phyloP scores from a whole-genome alignment of 1,140 invertebrate genomes.

The Bicyclus anynana region DNA sequence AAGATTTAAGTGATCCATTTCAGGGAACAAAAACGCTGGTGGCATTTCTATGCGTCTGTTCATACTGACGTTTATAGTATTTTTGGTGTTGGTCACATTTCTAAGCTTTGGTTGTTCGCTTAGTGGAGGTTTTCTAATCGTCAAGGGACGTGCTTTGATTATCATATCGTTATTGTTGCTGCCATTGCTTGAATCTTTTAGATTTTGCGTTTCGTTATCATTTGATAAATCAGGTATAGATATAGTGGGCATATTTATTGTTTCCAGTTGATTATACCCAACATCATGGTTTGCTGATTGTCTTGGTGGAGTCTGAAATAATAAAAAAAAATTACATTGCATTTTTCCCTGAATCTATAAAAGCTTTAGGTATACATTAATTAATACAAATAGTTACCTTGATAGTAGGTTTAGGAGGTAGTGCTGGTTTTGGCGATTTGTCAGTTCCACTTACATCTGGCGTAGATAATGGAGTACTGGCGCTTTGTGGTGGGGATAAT shows the following conservation, averaged over 20 bases:
- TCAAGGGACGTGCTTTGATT: slow-evolving; percentile 88
- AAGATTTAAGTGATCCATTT: slow-evolving; percentile 78
- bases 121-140: slow-evolving; percentile 86
- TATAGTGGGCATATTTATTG: slow-evolving; percentile 41
- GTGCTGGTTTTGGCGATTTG: slow-evolving; percentile 80
- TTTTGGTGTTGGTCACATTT: slow-evolving; percentile 75
- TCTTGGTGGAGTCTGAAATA: slow-evolving; percentile 67
- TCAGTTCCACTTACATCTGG: slow-evolving; percentile 76
- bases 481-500: slow-evolving; percentile 78
- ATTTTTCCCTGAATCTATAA: too few species aligned
- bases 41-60: slow-evolving; percentile 89
- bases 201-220: slow-evolving; percentile 50
- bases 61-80: slow-evolving; percentile 81
- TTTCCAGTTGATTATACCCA: slow-evolving; percentile 45
- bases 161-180: slow-evolving; percentile 78
- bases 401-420: slow-evolving; percentile 85
- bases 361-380: too few species aligned
- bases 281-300: slow-evolving; percentile 59
- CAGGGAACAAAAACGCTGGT: slow-evolving; percentile 87
- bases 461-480: slow-evolving; percentile 78
- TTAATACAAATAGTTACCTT: slow-evolving; percentile 46
- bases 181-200: slow-evolving; percentile 61
- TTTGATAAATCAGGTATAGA: slow-evolving; percentile 49
- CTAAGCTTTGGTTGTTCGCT: slow-evolving; percentile 87
- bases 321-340: too few species aligned